phyloP scores from a whole-genome alignment of 2,888 invertebrate species.

The Pyrrhia umbra region DNA sequence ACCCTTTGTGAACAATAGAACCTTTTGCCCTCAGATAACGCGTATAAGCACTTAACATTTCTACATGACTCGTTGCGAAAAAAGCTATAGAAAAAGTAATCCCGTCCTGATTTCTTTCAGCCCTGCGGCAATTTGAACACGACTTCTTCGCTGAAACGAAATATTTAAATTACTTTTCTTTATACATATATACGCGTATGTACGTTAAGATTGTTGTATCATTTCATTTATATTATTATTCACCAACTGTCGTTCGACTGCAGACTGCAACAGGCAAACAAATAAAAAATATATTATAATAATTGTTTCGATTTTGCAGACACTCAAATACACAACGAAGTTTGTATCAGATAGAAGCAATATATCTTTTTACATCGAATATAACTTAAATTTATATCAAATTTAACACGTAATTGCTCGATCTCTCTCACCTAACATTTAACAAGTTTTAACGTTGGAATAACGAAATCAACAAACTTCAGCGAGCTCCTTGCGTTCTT shows the following conservation, averaged over 20 bases:
- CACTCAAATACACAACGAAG: too few species aligned
- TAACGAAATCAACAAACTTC: constrained; percentile 17
- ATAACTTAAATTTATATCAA: neutral
- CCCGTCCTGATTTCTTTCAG: constrained; percentile 61
- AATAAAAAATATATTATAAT: neutral
- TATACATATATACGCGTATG: constrained; percentile 15
- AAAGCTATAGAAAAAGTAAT: constrained; percentile 61
- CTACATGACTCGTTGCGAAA: constrained; percentile 45
- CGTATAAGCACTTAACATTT: constrained; percentile 46
- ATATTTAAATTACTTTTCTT: constrained; percentile 66
- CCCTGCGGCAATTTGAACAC: constrained; percentile 54
- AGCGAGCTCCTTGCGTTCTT: constrained; percentile 2
- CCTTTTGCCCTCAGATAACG: constrained; percentile 51
- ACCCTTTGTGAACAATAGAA: constrained; percentile 49
- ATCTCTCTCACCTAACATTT: neutral
- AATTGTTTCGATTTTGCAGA: too few species aligned
- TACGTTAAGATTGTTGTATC: neutral
- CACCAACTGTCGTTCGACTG: neutral
- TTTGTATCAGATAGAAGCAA: too few species aligned
- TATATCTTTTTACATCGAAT: neutral
- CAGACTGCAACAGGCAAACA: neutral
- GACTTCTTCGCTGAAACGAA: constrained; percentile 63
- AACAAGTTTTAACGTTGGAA: constrained; percentile 10
- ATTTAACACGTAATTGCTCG: neutral
- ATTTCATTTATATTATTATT: neutral